phyloP scores from a whole-genome alignment of 2,888 invertebrate species.

The Unio delphinus region DNA sequence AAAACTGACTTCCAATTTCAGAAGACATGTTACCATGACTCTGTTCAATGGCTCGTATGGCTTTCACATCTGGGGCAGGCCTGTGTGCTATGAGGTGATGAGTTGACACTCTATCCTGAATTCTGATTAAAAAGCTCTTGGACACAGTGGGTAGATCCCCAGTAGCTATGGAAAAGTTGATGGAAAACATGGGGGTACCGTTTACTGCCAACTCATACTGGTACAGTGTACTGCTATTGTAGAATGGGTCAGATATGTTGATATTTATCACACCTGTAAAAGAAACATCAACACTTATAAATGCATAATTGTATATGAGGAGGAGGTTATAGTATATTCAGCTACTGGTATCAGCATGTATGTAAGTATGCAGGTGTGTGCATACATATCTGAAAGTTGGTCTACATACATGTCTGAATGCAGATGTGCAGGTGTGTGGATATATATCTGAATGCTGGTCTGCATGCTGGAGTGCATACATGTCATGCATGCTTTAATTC shows the following conservation, averaged over 20 bases:
- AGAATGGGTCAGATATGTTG: constrained; percentile 57
- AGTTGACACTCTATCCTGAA: constrained; percentile 38
- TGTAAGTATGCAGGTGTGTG: too few relatives aligned
- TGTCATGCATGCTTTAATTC: neutral
- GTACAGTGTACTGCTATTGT: constrained; percentile 52
- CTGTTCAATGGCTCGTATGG: neutral
- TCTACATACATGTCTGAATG: too few relatives aligned
- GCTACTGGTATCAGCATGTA: too few relatives aligned
- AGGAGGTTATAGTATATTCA: too few relatives aligned
- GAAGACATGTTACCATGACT: neutral
- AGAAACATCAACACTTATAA: too few relatives aligned
- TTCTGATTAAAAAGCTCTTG: constrained; percentile 46
- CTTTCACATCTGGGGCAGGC: constrained; percentile 21
- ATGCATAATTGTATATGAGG: too few relatives aligned
- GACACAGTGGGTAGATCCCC: constrained; percentile 47
- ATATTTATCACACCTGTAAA: constrained; percentile 60
- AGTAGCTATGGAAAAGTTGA: constrained; percentile 60
- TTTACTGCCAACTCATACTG: constrained; percentile 60
- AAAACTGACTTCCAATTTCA: too few relatives aligned
- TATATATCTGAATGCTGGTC: too few relatives aligned
- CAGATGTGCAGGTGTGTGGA: too few relatives aligned
- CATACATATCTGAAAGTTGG: too few relatives aligned
- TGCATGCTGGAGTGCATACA: too few relatives aligned
- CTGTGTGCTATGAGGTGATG: constrained; percentile 48
- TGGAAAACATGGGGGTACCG: constrained; percentile 58